Conservation (phyloP, 2,797 vertebrate genomes). For the Chelon labrosus region DNA sequence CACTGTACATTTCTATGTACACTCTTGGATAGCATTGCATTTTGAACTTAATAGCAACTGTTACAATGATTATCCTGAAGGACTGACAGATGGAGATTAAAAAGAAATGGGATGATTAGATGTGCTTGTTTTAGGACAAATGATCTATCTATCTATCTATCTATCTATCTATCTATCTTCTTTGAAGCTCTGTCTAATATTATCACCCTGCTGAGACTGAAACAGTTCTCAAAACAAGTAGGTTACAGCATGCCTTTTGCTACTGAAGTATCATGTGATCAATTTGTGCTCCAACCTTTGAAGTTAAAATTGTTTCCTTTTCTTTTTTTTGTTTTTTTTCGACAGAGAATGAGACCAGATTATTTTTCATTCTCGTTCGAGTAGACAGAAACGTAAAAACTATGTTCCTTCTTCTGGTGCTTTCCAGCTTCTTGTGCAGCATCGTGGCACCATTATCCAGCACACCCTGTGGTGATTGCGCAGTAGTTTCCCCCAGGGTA, state of each 20-base stretch:
- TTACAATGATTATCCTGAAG: constrained; percentile 13
- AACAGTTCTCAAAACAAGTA: constrained; percentile 36
- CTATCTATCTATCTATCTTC: constrained; percentile 10
- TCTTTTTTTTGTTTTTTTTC: neutral
- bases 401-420: neutral
- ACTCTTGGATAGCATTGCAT: constrained; percentile 1
- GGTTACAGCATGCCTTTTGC: constrained; percentile 23
- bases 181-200: constrained; percentile 11
- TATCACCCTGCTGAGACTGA: neutral
- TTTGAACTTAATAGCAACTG: constrained; percentile 9
- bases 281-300: constrained; percentile 58
- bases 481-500: constrained; percentile 36
- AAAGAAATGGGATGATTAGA: constrained; percentile 10
- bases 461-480: constrained; percentile 31
- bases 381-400: constrained; percentile 12
- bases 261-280: constrained; percentile 36
- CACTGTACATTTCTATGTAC: constrained; percentile 4
- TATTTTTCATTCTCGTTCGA: constrained; percentile 39
- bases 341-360: constrained; percentile 38
- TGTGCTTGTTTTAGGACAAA: neutral
- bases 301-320: constrained; percentile 44
- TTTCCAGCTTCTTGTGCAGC: constrained; percentile 29
- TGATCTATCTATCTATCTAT: neutral
- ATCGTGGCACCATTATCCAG: constrained; percentile 21
- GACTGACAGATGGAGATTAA: neutral